Conservation (phyloP, 2,888 invertebrate species). For the Synergus gifuensis region DNA sequence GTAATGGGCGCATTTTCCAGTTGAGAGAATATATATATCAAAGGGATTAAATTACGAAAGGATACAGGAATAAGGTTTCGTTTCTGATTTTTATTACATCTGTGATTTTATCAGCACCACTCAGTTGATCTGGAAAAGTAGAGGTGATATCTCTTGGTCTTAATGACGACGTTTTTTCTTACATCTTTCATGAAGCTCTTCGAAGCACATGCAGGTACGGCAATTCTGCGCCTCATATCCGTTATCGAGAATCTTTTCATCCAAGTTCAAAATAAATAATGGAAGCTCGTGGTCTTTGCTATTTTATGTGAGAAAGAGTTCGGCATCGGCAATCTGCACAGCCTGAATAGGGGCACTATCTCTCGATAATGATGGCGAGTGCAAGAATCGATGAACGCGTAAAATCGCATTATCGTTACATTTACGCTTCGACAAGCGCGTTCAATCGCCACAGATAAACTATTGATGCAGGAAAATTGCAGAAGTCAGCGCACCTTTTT, state of each 20-base stretch:
- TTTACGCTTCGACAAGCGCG: constrained; percentile 74
- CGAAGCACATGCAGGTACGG: constrained; percentile 39
- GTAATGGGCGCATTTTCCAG: neutral
- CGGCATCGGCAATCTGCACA: constrained; percentile 64
- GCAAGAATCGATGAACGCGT: constrained; percentile 71
- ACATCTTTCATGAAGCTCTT: constrained; percentile 55
- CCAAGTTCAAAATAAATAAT: constrained; percentile 60
- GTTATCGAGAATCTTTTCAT: constrained; percentile 50
- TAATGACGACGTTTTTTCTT: constrained; percentile 45
- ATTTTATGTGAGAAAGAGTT: constrained; percentile 60
- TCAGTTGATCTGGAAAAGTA: constrained; percentile 23
- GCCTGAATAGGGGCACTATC: constrained; percentile 66
- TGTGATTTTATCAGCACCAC: constrained; percentile 3
- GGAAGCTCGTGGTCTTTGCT: constrained; percentile 55
- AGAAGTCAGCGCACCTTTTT: constrained; percentile 25
- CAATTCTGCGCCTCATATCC: constrained; percentile 46
- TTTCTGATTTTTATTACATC: constrained; percentile 25
- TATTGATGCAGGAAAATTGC: constrained; percentile 53
- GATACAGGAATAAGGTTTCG: constrained; percentile 5
- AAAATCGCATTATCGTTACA: constrained; percentile 74
- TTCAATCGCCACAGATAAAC: constrained; percentile 73
- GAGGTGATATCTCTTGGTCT: neutral
- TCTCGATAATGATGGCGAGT: constrained; percentile 67
- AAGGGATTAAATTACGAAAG: constrained; percentile 3
- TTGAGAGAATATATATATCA: constrained; percentile 16